phyloP scores from a whole-genome alignment of 2,888 invertebrate species.

The Liposcelis brunnea region DNA sequence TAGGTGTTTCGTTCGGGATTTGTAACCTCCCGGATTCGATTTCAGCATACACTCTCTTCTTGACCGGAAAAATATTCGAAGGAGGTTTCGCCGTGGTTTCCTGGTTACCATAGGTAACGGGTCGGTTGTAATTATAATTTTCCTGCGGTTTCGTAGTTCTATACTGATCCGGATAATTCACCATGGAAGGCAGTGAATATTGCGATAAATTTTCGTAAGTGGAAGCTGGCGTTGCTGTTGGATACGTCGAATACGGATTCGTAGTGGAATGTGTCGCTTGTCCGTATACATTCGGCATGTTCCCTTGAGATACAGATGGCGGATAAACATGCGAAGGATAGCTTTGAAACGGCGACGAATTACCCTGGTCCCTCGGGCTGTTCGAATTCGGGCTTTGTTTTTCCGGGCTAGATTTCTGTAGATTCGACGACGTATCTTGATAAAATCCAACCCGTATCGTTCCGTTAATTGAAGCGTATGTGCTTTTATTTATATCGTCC shows the following conservation, averaged over 20 bases:
- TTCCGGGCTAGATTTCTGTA: conserved; percentile 20
- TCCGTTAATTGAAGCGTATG: conserved; percentile 46
- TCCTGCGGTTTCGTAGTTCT: background rate
- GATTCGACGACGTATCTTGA: conserved; percentile 43
- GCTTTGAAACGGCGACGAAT: conserved; percentile 11
- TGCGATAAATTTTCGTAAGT: background rate
- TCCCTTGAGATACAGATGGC: conserved; percentile 49
- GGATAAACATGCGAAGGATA: conserved; percentile 13
- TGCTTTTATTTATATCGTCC: conserved; percentile 38
- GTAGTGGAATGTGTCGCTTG: background rate
- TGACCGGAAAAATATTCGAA: conserved; percentile 37
- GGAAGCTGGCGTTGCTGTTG: background rate
- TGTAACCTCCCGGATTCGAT: conserved; percentile 17
- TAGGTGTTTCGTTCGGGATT: conserved; percentile 16
- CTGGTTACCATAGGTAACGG: background rate
- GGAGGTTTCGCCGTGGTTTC: background rate
- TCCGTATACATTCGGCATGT: background rate
- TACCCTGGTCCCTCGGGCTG: conserved; percentile 12
- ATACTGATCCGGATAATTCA: background rate
- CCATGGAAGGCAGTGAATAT: too few relatives aligned
- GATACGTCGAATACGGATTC: background rate
- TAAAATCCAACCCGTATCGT: conserved; percentile 77
- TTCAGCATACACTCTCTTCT: conserved; percentile 43
- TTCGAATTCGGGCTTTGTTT: conserved; percentile 14
- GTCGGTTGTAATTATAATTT: background rate